Evolutionary conservation across 2,113 vertebrate species (phyloP).

Genomic region (Pomatostomus ruficeps): DNA sequence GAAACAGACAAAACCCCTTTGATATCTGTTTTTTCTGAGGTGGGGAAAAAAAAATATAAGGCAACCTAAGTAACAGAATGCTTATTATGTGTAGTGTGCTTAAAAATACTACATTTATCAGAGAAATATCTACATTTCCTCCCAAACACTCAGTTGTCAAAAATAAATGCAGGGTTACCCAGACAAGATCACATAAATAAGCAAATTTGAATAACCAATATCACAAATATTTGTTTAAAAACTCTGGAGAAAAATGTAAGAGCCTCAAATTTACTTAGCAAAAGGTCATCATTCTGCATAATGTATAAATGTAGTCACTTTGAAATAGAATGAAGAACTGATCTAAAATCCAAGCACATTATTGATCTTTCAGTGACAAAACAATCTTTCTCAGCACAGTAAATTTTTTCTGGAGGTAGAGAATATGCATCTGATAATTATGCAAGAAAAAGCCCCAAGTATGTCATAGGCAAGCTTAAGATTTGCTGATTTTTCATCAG

Average conservation of each 20-base stretch:
- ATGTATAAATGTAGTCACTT: not conserved
- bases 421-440: not conserved
- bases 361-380: not conserved
- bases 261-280: not conserved
- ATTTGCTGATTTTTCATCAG: not conserved
- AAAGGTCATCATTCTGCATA: not conserved
- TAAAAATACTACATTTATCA: not conserved
- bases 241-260: not conserved
- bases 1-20: not conserved
- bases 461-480: not conserved
- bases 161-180: not conserved
- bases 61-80: not conserved
- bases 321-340: not conserved
- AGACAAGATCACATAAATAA: not conserved
- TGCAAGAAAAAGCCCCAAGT: accelerated
- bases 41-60: not conserved
- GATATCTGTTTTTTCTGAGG: not conserved
- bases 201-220: not conserved
- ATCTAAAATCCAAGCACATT: not conserved
- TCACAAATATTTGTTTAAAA: not conserved
- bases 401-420: not conserved
- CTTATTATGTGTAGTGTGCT: not conserved
- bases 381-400: not conserved
- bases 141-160: not conserved
- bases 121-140: not conserved